A percentile compares a stretch with the other conserved stretches of the same genome.
Conservation (phyloP, 2,888 invertebrate genomes). For the Platycnemis pennipes region DNA sequence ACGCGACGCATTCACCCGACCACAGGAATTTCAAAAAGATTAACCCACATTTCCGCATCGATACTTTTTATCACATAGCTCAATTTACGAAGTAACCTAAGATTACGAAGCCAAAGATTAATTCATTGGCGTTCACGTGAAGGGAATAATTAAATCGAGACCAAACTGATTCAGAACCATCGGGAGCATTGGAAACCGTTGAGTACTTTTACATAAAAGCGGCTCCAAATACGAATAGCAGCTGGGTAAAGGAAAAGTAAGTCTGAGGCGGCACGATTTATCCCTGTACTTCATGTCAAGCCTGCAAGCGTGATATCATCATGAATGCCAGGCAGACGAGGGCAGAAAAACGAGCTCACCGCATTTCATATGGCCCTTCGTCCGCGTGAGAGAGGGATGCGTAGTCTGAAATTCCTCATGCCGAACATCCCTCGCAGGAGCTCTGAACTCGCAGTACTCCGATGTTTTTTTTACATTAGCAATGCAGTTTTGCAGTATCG, state of each 20-base stretch:
- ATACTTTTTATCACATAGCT: no score
- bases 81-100: no score
- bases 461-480: not conserved
- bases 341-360: not conserved
- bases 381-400: not conserved
- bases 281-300: not conserved
- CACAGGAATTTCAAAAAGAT: not conserved
- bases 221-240: slow-evolving; percentile 2
- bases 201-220: not conserved
- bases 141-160: not conserved
- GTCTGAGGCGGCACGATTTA: not conserved
- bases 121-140: not conserved
- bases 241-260: not conserved
- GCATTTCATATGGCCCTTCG: not conserved
- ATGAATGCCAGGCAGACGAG: not conserved
- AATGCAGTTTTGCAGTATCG: not conserved
- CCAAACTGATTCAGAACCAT: not conserved
- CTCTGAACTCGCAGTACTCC: not conserved
- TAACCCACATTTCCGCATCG: not conserved
- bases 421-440: not conserved
- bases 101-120: not conserved
- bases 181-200: not conserved
- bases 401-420: not conserved
- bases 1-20: not conserved
- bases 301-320: not conserved